A percentile compares a stretch with the other conserved stretches of the same genome.
Evolutionary conservation across 2,888 invertebrate genomes (phyloP).

Genomic region (Rhorus exstirpatorius): DNA sequence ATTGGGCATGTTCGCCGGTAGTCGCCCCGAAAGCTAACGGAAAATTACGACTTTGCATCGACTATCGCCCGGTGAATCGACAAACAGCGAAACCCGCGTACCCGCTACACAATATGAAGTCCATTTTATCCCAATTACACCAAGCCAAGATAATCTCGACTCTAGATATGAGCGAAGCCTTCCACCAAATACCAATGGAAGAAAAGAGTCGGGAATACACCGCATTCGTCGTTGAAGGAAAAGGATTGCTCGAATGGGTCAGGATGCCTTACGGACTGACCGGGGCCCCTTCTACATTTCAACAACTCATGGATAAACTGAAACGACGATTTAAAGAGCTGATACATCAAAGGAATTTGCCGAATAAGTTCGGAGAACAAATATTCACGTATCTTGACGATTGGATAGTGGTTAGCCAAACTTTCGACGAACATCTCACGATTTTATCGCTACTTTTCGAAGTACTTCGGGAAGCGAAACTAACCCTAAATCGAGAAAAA

Average conservation of each 20-base stretch:
- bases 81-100: conserved; percentile 64
- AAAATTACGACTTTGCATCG: conserved; percentile 54
- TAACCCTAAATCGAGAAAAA: conserved; percentile 60
- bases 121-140: conserved; percentile 60
- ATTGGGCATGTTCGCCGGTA: conserved; percentile 61
- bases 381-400: conserved; percentile 62
- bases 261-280: conserved; percentile 68
- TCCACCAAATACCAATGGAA: conserved; percentile 66
- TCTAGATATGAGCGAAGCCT: conserved; percentile 66
- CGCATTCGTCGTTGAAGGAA: conserved; percentile 61
- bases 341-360: conserved; percentile 23
- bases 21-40: conserved; percentile 49
- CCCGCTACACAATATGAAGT: conserved; percentile 63
- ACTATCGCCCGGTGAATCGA: conserved; percentile 59
- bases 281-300: conserved; percentile 64
- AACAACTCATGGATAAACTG: conserved; percentile 57
- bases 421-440: conserved; percentile 55
- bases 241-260: conserved; percentile 53
- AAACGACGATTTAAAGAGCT: conserved; percentile 41
- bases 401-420: conserved; percentile 49
- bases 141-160: conserved; percentile 58
- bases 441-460: conserved; percentile 53
- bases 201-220: conserved; percentile 46
- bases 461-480: conserved; percentile 49
- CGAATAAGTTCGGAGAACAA: conserved; percentile 46